phyloP scores from a whole-genome alignment of 2,797 vertebrate genomes.

The Helostoma temminkii region DNA sequence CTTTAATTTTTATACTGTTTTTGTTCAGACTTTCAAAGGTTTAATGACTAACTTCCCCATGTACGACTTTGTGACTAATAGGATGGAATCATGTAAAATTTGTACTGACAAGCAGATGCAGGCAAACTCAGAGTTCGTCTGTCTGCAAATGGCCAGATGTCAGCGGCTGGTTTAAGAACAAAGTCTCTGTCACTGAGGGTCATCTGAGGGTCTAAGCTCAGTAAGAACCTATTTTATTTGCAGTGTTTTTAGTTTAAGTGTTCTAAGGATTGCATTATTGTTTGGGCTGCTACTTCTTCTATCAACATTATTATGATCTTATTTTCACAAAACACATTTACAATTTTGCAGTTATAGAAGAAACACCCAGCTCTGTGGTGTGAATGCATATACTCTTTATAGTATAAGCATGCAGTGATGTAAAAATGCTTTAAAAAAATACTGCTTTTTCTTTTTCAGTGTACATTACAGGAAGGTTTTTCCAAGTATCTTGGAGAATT shows the following conservation, averaged over 20 bases:
- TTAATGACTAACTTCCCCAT: background rate
- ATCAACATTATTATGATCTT: background rate
- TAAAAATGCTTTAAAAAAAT: no score
- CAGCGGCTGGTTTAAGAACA: slow-evolving; percentile 33
- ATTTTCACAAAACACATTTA: background rate
- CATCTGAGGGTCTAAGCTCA: slow-evolving; percentile 16
- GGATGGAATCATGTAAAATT: background rate
- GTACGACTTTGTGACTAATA: background rate
- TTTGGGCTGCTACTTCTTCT: background rate
- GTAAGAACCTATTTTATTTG: background rate
- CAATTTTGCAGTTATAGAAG: no score
- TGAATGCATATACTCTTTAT: no score
- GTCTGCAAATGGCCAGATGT: slow-evolving; percentile 20
- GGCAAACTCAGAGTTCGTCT: background rate
- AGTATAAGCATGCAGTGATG: no score
- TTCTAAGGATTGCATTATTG: background rate
- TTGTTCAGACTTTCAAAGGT: background rate
- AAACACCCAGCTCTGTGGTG: no score
- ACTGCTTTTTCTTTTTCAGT: no score
- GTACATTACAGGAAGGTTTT: no score
- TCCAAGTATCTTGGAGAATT: no score
- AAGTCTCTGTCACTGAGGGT: slow-evolving; percentile 20
- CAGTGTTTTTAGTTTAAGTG: no score
- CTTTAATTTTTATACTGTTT: background rate
- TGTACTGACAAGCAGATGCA: background rate